Evolutionary conservation across 2,797 vertebrate species (phyloP).

Genomic region (Oryzias dopingdopingensis): DNA sequence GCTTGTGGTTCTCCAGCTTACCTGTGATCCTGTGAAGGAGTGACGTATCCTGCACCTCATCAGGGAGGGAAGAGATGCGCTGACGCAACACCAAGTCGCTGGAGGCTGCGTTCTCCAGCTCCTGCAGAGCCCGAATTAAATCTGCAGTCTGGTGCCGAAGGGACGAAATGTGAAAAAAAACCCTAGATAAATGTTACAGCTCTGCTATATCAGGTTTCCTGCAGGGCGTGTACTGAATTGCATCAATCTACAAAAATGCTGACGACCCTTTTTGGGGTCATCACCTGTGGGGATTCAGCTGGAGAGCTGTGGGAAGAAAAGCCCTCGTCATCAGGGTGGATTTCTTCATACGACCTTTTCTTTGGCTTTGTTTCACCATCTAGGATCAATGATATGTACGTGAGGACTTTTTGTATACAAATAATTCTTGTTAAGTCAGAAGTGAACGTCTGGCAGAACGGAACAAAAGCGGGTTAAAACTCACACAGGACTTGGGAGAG

Average conservation of each 20-base stretch:
- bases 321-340: constrained; percentile 87
- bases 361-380: constrained; percentile 91
- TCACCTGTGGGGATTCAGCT: constrained; percentile 91
- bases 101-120: constrained; percentile 96
- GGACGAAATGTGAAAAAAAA: too few species aligned
- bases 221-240: too few species aligned
- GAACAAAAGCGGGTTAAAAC: constrained; percentile 46
- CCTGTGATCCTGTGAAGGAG: constrained; percentile 96
- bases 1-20: constrained; percentile 47
- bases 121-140: constrained; percentile 95
- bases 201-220: too few species aligned
- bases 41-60: constrained; percentile 95
- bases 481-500: constrained; percentile 92
- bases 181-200: too few species aligned
- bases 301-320: constrained; percentile 89
- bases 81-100: constrained; percentile 92
- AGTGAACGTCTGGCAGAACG: not conserved
- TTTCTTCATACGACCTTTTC: constrained; percentile 92
- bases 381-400: constrained; percentile 42
- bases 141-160: constrained; percentile 83
- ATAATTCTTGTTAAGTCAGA: not conserved
- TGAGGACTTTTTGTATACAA: too few species aligned
- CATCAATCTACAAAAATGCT: too few species aligned
- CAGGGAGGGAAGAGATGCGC: constrained; percentile 92
- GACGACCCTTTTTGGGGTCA: constrained; percentile 1